Evolutionary conservation across 2,797 vertebrate genomes (phyloP).

Genomic region (Chelmon rostratus): DNA sequence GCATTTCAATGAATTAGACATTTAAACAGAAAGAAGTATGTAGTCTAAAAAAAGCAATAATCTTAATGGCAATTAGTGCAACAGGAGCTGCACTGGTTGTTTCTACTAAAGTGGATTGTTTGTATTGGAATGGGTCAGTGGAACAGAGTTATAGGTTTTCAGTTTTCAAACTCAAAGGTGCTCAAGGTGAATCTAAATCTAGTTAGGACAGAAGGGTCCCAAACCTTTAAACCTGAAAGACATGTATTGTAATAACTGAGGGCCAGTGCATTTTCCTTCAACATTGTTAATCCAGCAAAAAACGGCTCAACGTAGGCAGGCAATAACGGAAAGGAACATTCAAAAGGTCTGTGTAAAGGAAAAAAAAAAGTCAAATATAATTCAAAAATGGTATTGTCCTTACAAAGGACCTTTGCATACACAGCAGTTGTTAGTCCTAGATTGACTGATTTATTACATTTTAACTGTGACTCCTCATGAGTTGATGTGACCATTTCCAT

Average conservation of each 20-base stretch:
- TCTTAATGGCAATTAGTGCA: not conserved
- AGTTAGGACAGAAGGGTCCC: not conserved
- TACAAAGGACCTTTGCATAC: not conserved
- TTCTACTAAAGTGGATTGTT: not conserved
- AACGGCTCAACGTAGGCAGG: not conserved
- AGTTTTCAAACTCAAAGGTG: not conserved
- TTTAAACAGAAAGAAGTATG: not conserved
- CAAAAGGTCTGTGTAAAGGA: not conserved
- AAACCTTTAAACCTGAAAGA: not conserved
- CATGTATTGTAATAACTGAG: not conserved
- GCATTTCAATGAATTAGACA: not conserved
- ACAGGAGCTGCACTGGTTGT: not conserved
- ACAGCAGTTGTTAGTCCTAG: not conserved
- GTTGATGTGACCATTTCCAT: conserved; percentile 2
- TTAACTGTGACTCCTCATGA: not conserved
- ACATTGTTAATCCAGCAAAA: not conserved
- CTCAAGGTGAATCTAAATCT: not conserved
- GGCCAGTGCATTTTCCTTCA: not conserved
- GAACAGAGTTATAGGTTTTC: not conserved
- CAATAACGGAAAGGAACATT: not conserved
- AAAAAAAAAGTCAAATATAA: not conserved
- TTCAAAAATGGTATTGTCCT: not conserved
- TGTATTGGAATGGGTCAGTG: not conserved
- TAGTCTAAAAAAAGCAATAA: not conserved
- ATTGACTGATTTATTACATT: not conserved